phyloP scores from a whole-genome alignment of 2,797 vertebrate genomes.

The Limnodromus scolopaceus region DNA sequence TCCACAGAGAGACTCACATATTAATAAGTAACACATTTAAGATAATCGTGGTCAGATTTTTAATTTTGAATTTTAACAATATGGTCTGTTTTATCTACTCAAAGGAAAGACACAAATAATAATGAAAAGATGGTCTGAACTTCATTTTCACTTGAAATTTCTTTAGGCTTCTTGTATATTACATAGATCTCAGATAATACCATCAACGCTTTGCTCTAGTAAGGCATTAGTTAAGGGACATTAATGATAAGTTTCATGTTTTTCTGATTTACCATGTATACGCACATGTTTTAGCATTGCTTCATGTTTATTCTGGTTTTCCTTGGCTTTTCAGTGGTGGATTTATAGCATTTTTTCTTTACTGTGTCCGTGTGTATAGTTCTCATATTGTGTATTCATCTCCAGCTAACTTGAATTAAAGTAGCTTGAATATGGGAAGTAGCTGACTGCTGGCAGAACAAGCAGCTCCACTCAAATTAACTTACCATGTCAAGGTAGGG shows the following conservation, averaged over 20 bases:
- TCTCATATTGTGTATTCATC: background rate
- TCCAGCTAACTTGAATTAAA: background rate
- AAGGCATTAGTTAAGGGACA: background rate
- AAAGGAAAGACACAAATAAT: background rate
- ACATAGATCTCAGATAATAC: background rate
- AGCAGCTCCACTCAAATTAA: background rate
- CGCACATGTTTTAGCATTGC: background rate
- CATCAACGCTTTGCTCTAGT: background rate
- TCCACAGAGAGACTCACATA: background rate
- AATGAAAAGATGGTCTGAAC: background rate
- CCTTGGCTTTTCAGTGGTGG: background rate
- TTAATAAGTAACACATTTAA: constrained; percentile 23
- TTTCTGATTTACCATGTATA: background rate
- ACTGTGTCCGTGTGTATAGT: background rate
- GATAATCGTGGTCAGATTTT: background rate
- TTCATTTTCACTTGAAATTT: background rate
- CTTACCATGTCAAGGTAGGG: background rate
- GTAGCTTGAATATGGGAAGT: background rate
- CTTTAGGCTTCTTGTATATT: background rate
- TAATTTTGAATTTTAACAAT: background rate
- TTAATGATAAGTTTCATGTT: background rate
- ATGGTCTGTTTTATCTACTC: background rate
- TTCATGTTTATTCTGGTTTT: background rate
- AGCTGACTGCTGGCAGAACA: background rate
- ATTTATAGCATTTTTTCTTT: background rate